Evolutionary conservation across 2,888 invertebrate genomes (phyloP).

Genomic region (Drosophila histrio): DNA sequence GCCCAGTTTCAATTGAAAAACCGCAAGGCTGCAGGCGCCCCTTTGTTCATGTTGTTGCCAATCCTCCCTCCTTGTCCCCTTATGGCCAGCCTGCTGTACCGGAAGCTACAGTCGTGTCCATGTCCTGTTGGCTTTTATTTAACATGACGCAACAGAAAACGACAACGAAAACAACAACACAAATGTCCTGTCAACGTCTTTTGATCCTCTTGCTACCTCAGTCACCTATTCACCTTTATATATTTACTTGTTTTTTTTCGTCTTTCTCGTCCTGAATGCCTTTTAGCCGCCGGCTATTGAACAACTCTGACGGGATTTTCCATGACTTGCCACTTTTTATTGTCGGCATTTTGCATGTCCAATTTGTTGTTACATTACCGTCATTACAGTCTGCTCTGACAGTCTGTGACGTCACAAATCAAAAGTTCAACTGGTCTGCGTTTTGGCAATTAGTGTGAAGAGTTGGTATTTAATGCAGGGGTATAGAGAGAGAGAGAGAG

Average conservation of each 20-base stretch:
- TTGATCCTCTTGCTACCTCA: slow-evolving; percentile 51
- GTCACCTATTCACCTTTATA: slow-evolving; percentile 28
- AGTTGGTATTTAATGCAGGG: too few relatives aligned
- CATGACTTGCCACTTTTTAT: slow-evolving; percentile 59
- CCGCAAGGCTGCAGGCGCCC: slow-evolving; percentile 65
- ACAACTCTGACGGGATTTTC: slow-evolving; percentile 52
- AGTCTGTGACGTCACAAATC: slow-evolving; percentile 24
- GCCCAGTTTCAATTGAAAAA: slow-evolving; percentile 72
- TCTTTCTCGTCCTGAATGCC: slow-evolving; percentile 42
- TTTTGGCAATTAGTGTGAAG: neutral
- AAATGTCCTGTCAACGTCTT: slow-evolving; percentile 71
- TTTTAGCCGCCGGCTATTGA: slow-evolving; percentile 62
- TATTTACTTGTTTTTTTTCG: slow-evolving; percentile 20
- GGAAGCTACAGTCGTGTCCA: slow-evolving; percentile 61
- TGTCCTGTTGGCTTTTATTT: slow-evolving; percentile 78
- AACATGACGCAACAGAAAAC: slow-evolving; percentile 74
- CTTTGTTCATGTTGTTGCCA: slow-evolving; percentile 32
- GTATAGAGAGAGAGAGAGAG: too few relatives aligned
- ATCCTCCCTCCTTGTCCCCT: neutral
- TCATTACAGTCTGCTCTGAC: slow-evolving; percentile 10
- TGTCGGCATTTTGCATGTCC: slow-evolving; percentile 45
- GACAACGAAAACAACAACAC: slow-evolving; percentile 25
- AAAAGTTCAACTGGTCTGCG: neutral
- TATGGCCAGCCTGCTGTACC: slow-evolving; percentile 35
- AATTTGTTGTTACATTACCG: slow-evolving; percentile 45